Evolutionary conservation across 2,888 invertebrate species (phyloP).

Genomic region (Phalera bucephala): DNA sequence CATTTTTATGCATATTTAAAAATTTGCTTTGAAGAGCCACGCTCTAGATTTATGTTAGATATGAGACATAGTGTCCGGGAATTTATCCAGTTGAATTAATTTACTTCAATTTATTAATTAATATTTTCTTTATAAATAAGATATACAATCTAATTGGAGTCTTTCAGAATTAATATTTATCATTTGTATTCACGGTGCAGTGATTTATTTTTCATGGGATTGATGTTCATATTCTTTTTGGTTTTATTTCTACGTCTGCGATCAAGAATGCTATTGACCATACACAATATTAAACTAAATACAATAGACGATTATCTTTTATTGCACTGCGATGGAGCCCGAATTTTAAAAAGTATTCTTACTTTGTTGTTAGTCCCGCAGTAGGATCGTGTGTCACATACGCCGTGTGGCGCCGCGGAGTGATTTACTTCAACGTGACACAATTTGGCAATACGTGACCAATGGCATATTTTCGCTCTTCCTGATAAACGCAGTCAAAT

Average conservation of each 20-base stretch:
- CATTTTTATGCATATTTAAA: slow-evolving; percentile 81
- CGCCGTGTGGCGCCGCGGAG: slow-evolving; percentile 38
- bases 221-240: slow-evolving; percentile 8
- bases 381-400: slow-evolving; percentile 15
- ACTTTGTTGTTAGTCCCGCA: slow-evolving; percentile 11
- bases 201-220: not conserved
- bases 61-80: slow-evolving; percentile 44
- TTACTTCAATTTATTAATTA: slow-evolving; percentile 18
- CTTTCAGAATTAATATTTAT: not conserved
- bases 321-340: slow-evolving; percentile 23
- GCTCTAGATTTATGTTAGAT: slow-evolving; percentile 62
- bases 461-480: slow-evolving; percentile 56
- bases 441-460: slow-evolving; percentile 55
- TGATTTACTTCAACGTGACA: slow-evolving; percentile 61
- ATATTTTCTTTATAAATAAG: slow-evolving; percentile 9
- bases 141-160: not conserved
- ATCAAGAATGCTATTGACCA: slow-evolving; percentile 28
- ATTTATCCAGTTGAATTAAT: slow-evolving; percentile 26
- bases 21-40: slow-evolving; percentile 73
- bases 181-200: not conserved
- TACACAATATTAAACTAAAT: slow-evolving; percentile 32
- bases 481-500: slow-evolving; percentile 55
- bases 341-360: slow-evolving; percentile 23
- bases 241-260: slow-evolving; percentile 16
- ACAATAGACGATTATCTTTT: slow-evolving; percentile 33